Conservation (phyloP, 2,888 invertebrate species). For the Eurytoma adleriae region DNA sequence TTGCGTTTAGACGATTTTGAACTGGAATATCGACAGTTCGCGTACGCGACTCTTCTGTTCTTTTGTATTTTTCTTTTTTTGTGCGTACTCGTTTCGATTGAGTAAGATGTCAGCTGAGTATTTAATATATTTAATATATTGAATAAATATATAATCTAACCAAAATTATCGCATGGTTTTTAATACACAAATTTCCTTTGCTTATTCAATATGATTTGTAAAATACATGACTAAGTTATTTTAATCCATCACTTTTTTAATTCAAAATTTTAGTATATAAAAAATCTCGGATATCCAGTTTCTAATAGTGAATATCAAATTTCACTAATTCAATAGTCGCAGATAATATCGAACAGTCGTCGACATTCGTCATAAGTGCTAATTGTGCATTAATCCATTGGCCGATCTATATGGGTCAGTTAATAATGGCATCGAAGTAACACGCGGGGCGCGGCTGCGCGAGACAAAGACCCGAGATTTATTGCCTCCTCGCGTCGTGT, state of each 20-base stretch:
- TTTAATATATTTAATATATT: too few relatives aligned
- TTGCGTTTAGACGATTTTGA: conserved; percentile 36
- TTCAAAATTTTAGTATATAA: too few relatives aligned
- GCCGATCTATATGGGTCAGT: conserved; percentile 68
- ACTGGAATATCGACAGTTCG: conserved; percentile 19
- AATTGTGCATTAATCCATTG: conserved; percentile 68
- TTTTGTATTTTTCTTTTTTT: neutral
- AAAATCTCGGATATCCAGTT: too few relatives aligned
- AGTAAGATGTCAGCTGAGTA: neutral
- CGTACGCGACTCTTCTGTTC: conserved; percentile 10
- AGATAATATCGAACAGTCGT: neutral
- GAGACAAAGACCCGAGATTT: conserved; percentile 66
- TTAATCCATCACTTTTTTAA: too few relatives aligned
- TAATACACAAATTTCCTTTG: too few relatives aligned
- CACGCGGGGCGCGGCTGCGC: conserved; percentile 64
- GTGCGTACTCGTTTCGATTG: neutral
- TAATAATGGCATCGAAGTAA: conserved; percentile 65
- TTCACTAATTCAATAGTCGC: too few relatives aligned
- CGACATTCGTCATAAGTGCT: conserved; percentile 58
- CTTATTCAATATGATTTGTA: too few relatives aligned
- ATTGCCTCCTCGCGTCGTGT: conserved; percentile 60
- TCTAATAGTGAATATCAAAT: too few relatives aligned
- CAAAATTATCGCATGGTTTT: too few relatives aligned
- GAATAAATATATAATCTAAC: too few relatives aligned
- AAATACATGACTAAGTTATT: too few relatives aligned